These are phyloP conservation scores for Adelosebastes latens DNA, from an alignment of 2,797 vertebrate genomes.

Conservation along the genomic window DNA sequence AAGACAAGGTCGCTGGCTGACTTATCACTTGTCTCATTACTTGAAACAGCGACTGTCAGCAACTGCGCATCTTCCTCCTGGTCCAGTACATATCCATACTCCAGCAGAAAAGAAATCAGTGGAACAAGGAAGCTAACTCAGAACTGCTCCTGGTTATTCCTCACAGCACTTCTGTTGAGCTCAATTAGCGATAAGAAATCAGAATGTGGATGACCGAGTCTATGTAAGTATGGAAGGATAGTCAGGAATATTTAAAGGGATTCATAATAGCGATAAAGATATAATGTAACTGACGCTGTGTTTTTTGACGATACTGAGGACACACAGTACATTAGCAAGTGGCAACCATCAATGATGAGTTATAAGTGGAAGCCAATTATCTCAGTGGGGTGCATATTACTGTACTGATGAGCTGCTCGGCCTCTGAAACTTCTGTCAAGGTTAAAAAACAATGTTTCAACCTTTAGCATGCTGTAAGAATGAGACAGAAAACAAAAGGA, in stretches of 20 bases:
- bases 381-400: slow-evolving; percentile 55
- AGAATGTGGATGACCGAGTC: slow-evolving; percentile 16
- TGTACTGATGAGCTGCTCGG: slow-evolving; percentile 43
- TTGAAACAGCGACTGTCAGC: slow-evolving; percentile 71
- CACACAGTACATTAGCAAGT: slow-evolving; percentile 31
- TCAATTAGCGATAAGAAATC: slow-evolving; percentile 45
- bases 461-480: slow-evolving; percentile 49
- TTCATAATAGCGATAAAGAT: slow-evolving; percentile 19
- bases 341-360: slow-evolving; percentile 51
- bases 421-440: slow-evolving; percentile 63
- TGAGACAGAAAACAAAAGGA: slow-evolving; percentile 53
- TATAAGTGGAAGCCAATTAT: slow-evolving; percentile 65
- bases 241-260: neutral
- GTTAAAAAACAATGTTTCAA: slow-evolving; percentile 69
- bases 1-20: slow-evolving; percentile 65
- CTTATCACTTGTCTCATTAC: slow-evolving; percentile 74
- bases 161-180: slow-evolving; percentile 32
- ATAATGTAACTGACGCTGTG: slow-evolving; percentile 1
- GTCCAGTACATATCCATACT: slow-evolving; percentile 50
- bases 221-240: neutral
- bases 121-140: slow-evolving; percentile 39
- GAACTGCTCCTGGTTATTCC: slow-evolving; percentile 11
- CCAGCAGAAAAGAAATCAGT: slow-evolving; percentile 57
- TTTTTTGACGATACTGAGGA: slow-evolving; percentile 39
- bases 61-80: slow-evolving; percentile 57